phyloP scores from a whole-genome alignment of 2,888 invertebrate species.

The Sphaerophoria taeniata region DNA sequence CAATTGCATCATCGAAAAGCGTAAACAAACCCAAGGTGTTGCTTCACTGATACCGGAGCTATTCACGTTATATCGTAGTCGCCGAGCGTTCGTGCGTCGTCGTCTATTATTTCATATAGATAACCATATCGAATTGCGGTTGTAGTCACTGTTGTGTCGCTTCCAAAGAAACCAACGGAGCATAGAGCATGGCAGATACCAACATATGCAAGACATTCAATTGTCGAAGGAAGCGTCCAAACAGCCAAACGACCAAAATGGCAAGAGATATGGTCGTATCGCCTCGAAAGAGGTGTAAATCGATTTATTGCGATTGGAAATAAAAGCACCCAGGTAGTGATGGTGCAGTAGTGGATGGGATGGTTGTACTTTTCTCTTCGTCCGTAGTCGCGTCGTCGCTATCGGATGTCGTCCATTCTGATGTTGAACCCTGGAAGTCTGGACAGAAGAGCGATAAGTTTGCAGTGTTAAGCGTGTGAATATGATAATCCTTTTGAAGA shows the following conservation, averaged over 20 bases:
- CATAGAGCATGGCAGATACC: not conserved
- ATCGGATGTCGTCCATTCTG: no score
- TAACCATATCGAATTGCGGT: slow-evolving; percentile 71
- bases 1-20: slow-evolving; percentile 59
- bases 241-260: no score
- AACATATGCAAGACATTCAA: slow-evolving; percentile 1
- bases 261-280: slow-evolving; percentile 31
- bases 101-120: slow-evolving; percentile 13
- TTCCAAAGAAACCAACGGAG: slow-evolving; percentile 30
- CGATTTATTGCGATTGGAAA: slow-evolving; percentile 63
- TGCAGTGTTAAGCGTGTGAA: no score
- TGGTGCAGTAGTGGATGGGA: not conserved
- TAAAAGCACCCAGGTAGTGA: slow-evolving; percentile 47
- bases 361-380: not conserved
- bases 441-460: no score
- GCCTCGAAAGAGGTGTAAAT: slow-evolving; percentile 62
- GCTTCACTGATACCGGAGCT: not conserved
- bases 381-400: not conserved
- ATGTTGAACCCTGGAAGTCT: no score
- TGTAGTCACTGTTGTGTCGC: slow-evolving; percentile 65
- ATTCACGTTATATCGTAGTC: no score
- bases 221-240: no score
- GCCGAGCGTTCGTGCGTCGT: not conserved
- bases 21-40: slow-evolving; percentile 54
- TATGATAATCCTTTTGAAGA: no score